Base-by-base conservation (phyloP, 2,113 vertebrate genomes). In the Ardeotis arabs region DNA sequence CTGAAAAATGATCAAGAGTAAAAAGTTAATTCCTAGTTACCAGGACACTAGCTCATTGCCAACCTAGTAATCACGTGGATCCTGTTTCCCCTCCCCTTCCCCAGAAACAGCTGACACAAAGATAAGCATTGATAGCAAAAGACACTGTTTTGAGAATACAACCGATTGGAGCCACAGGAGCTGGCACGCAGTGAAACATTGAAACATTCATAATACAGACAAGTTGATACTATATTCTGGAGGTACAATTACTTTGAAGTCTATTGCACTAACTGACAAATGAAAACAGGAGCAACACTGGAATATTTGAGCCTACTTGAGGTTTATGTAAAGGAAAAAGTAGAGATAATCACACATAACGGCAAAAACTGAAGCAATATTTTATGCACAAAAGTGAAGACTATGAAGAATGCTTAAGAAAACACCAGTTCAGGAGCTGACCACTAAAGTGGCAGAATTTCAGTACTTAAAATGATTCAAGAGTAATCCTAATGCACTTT, bases 1-100 rank as follows among this genome's bases (percentile, higher is more conserved):
- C 99, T 99, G 98, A 89, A 99, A 97, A 95, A 97, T 14, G 95
- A 96, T 15, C 97, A 97, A 97, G 90, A 97, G 93, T 96, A 97
- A 91, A 97, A 78, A 92, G 95, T 70, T 93, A 90, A 82, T 95
- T 95, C 96, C 83, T 77, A 70, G 72, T 74, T 86, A 80, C 31
- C 70, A 67, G 64, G 56, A 92, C 58, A 74, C 88, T 92, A 89
- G 78, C 80, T 96, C 73, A 81, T 90, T 72, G 86, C 73, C 95
- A 95, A n/a, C 21, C 87, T 33, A 67, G 47, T 70, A 80, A 90
- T 31, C 79, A 49, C 47, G 63, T 47, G 73, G 92, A 81, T 92
- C 50, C 83, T 93, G 47, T 7, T 92, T 89, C 92, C 95, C 96
- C 95, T 75, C 96, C 96, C 93, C 47, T 76, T 87, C 33, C 89